phyloP scores from a whole-genome alignment of 2,113 vertebrate genomes.

The Zosterops borbonicus region DNA sequence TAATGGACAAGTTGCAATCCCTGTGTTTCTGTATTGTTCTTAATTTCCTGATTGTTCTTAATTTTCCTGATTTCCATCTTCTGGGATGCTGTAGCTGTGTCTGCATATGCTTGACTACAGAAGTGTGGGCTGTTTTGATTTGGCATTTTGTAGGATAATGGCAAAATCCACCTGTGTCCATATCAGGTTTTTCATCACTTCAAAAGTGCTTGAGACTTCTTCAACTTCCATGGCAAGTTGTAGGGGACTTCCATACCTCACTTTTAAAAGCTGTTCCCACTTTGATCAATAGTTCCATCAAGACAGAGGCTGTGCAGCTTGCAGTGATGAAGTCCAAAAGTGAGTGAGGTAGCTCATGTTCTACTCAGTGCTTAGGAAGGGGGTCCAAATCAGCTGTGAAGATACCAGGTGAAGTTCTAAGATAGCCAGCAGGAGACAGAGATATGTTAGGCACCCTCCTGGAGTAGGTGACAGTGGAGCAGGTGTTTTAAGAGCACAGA shows the following conservation, averaged over 20 bases:
- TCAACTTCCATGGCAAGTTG: background rate
- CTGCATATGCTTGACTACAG: background rate
- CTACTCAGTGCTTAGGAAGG: background rate
- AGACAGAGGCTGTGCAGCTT: background rate
- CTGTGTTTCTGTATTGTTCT: background rate
- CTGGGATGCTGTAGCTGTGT: background rate
- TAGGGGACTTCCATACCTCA: rapidly evolving
- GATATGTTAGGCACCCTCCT: background rate
- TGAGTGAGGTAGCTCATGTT: rapidly evolving
- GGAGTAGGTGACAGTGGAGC: background rate
- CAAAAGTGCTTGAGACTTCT: background rate
- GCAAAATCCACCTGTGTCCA: background rate
- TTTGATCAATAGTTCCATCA: background rate
- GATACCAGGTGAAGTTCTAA: background rate
- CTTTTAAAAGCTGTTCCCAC: background rate
- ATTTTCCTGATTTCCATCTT: background rate
- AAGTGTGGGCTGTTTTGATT: background rate
- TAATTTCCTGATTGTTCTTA: background rate
- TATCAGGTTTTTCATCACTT: background rate
- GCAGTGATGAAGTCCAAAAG: background rate
- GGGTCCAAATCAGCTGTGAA: background rate
- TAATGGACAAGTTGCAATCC: background rate
- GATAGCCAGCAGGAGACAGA: background rate
- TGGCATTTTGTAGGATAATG: background rate
- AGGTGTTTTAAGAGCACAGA: background rate